These are phyloP conservation scores for Gorilla gorilla DNA, from an alignment of 2,113 vertebrate species.

Conservation along the genomic window DNA sequence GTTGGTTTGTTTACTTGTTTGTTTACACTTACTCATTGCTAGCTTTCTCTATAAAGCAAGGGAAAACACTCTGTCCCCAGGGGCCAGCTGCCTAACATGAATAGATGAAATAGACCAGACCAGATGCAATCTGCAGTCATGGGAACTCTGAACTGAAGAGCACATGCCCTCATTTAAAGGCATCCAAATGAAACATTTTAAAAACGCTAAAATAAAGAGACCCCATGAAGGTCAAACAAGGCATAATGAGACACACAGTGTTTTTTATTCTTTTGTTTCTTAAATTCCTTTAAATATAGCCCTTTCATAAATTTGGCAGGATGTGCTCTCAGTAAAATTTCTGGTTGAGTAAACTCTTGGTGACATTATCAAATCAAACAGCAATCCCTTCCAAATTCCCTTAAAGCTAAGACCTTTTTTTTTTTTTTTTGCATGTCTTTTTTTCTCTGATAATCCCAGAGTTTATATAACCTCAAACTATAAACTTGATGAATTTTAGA, in stretches of 20 bases:
- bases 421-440: background rate
- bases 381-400: background rate
- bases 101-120: background rate
- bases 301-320: background rate
- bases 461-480: background rate
- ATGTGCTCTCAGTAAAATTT: background rate
- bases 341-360: background rate
- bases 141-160: background rate
- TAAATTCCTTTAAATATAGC: background rate
- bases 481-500: background rate
- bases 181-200: background rate
- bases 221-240: background rate
- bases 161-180: background rate
- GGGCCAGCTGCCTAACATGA: background rate
- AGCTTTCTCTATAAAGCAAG: background rate
- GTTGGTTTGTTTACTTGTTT: background rate
- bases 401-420: background rate
- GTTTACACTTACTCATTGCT: background rate
- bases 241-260: background rate
- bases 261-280: background rate
- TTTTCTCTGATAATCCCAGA: background rate
- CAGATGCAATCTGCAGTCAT: too few relatives aligned
- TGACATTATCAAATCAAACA: background rate
- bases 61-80: background rate
- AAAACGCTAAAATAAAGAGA: background rate